Base-by-base conservation (phyloP, 1,140 invertebrate species). In the Cyclargus thomasi region DNA sequence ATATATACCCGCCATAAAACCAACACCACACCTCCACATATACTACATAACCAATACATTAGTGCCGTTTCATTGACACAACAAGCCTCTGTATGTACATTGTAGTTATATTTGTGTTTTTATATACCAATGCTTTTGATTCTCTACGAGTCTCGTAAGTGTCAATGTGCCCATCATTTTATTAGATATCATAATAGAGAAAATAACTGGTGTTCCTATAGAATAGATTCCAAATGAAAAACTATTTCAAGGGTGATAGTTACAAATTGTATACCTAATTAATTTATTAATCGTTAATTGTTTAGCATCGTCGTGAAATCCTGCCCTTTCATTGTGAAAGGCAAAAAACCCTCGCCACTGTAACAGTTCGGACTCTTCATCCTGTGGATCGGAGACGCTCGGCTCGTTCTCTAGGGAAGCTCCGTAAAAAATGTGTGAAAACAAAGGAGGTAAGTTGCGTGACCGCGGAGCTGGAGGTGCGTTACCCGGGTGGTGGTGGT, bases 401-500 rank as follows among this genome's bases (percentile, higher is more conserved):
- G 39, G 39, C 14, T 47, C 17, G 21, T 59, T 59, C 55, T 59
- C 55, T 64, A 69, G 18, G 17, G 22, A 69, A 59, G 36, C 23
- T 21, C 22, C 35, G 14, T 23, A 55, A 66, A 66, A 59, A 67
- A 65, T 63, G 67, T 69, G 71, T 65, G 70, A 75, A 73, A 69
- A 70, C 63, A 70, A 59, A 63, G 53, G 64, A 35, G 36, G 63
- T 70, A 78, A 78, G 75, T 68, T 74, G 74, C 75, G 73, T 75
- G 67, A 78, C 67, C 64, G 65, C 29, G 29, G 29, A 4, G 29
- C 5, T 72, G 74, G 75, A 81, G 80, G 81, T 80, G 81, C 71
- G 64, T 75, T 77, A 81, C 68, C 72, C 70, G 75, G 67, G 73
- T 72, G 75, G 73, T 75, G 78, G 76, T 71, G 70, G 70, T 67